Percentiles rank a stretch among this genome's conserved stretches.
Evolutionary conservation across 30 jellyfish, hydroid and myxozoan genomes (phyloP).

Genomic region (Chrysaora quinquecirrha): DNA sequence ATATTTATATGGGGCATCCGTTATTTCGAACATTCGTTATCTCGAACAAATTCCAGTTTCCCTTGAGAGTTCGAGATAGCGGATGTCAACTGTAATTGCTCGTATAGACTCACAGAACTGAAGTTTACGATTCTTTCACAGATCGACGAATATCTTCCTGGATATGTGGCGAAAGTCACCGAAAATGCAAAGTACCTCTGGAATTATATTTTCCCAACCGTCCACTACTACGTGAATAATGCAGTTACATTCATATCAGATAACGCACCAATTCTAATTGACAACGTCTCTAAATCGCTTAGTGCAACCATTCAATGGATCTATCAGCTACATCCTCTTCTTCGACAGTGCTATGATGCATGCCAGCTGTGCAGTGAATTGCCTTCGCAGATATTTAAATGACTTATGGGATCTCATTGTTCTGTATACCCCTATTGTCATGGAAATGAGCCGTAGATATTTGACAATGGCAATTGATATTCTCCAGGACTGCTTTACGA

Average conservation of each 20-base stretch:
- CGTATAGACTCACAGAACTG: too few relatives aligned
- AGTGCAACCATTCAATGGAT: conserved; percentile 20
- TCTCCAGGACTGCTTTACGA: conserved; percentile 13
- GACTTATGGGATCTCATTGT: conserved; percentile 30
- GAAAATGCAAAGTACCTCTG: conserved; percentile 16
- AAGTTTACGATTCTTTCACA: too few relatives aligned
- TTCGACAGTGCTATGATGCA: conserved; percentile 52
- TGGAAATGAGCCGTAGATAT: conserved; percentile 32
- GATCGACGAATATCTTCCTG: conserved; percentile 33
- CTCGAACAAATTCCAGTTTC: too few relatives aligned
- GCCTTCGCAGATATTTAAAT: conserved; percentile 11
- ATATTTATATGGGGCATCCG: too few relatives aligned
- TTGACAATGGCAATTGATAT: neutral
- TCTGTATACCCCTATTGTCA: conserved; percentile 56
- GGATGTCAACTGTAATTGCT: too few relatives aligned
- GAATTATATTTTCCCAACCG: conserved; percentile 12
- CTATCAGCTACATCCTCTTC: conserved; percentile 70
- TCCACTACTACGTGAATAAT: conserved; percentile 10
- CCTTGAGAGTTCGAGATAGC: too few relatives aligned
- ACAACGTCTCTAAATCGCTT: conserved; percentile 32
- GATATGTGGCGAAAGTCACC: conserved; percentile 21
- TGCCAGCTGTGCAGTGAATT: conserved; percentile 35
- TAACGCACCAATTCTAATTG: conserved; percentile 59
- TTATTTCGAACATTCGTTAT: too few relatives aligned
- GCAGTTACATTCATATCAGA: conserved; percentile 20